Percentiles rank a stretch among this genome's conserved stretches.
Evolutionary conservation across 2,113 vertebrate genomes (phyloP).

Genomic region (Halichoerus grypus): DNA sequence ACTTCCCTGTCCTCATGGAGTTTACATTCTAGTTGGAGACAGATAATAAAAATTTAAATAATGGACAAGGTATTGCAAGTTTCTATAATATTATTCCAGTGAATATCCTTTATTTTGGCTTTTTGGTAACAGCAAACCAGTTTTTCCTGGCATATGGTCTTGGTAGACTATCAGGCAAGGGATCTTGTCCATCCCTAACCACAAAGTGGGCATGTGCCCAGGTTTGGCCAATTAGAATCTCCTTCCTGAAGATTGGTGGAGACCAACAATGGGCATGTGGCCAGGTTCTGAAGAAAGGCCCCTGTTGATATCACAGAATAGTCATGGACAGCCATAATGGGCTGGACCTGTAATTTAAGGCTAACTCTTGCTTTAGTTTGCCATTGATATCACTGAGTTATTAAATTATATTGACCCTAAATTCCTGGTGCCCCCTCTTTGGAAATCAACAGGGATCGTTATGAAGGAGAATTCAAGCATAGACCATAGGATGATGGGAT

Average conservation of each 20-base stretch:
- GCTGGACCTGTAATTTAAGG: not conserved
- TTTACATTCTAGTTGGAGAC: not conserved
- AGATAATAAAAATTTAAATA: not conserved
- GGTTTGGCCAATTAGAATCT: not conserved
- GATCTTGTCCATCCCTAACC: not conserved
- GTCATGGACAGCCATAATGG: not conserved
- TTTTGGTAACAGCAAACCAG: not conserved
- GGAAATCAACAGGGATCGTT: not conserved
- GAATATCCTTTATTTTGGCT: slow-evolving; percentile 3
- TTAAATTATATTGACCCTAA: not conserved
- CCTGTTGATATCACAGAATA: rapidly evolving
- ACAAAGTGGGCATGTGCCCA: not conserved
- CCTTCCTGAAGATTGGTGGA: not conserved
- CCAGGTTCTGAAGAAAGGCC: not conserved
- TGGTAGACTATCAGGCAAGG: not conserved
- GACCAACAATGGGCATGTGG: too few relatives aligned
- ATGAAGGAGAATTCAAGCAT: slow-evolving; percentile 1
- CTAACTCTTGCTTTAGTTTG: not conserved
- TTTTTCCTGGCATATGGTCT: not conserved
- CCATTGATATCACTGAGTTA: not conserved
- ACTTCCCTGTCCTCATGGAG: not conserved
- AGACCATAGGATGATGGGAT: not conserved
- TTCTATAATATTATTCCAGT: not conserved
- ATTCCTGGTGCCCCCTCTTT: not conserved
- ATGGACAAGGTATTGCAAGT: not conserved